Percentiles rank a stretch among this genome's conserved stretches.
Evolutionary conservation across 2,888 invertebrate species (phyloP).

Genomic region (Cyclophora punctaria): DNA sequence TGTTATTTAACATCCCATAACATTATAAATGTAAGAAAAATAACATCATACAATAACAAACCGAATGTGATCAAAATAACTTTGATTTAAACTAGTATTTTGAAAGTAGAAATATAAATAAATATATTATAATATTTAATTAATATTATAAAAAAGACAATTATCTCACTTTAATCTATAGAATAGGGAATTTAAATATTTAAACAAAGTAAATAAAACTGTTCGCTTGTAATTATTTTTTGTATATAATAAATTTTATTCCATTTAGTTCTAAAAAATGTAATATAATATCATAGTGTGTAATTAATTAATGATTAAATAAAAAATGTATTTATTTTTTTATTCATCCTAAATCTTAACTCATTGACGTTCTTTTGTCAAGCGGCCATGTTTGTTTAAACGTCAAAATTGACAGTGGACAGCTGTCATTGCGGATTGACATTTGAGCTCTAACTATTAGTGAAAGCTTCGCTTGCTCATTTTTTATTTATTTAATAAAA

Average conservation of each 20-base stretch:
- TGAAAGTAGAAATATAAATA: conserved; percentile 8
- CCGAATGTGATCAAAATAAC: conserved; percentile 31
- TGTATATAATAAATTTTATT: conserved; percentile 65
- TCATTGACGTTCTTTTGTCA: background rate
- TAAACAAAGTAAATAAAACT: conserved; percentile 19
- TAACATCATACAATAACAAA: conserved; percentile 20
- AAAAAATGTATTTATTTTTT: conserved; percentile 51
- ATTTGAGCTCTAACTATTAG: too few species aligned
- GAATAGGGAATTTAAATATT: background rate
- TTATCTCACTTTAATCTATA: conserved; percentile 16
- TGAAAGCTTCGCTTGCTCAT: too few species aligned
- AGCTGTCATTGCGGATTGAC: too few species aligned
- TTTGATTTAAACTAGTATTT: conserved; percentile 11
- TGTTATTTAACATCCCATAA: conserved; percentile 6
- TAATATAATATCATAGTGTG: conserved; percentile 57
- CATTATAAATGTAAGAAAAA: conserved; percentile 19
- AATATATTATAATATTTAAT: conserved; percentile 22
- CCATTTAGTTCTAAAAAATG: conserved; percentile 64
- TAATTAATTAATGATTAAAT: conserved; percentile 42
- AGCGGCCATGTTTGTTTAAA: too few species aligned
- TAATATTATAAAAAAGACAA: conserved; percentile 28
- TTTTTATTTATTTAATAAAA: too few species aligned
- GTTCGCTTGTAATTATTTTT: conserved; percentile 41
- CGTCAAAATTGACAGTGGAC: too few species aligned
- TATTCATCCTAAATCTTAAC: conserved; percentile 3